phyloP scores from a whole-genome alignment of 1,140 invertebrate species.

The Brachionus rubens region DNA sequence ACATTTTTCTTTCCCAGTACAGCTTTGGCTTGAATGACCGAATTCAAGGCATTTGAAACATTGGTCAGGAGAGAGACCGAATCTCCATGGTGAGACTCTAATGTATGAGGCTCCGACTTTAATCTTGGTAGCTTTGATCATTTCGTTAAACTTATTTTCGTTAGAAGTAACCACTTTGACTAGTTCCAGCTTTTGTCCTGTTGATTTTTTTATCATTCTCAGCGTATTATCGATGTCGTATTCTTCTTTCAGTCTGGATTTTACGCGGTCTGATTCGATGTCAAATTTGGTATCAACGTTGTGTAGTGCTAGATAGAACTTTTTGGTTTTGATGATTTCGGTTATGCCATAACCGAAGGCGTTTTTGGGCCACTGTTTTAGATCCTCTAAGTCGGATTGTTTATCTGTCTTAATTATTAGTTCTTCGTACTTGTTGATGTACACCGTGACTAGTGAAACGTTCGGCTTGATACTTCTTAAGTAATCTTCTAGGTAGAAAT shows the following conservation, averaged over 20 bases:
- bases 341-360: not conserved
- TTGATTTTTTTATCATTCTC: conserved; percentile 6
- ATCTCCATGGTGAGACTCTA: conserved; percentile 22
- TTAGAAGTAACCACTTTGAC: conserved; percentile 18
- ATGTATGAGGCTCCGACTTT: not conserved
- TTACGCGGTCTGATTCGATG: conserved; percentile 15
- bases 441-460: not conserved
- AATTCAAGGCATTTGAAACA: conserved; percentile 23
- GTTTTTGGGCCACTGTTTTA: not conserved
- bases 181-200: conserved; percentile 18
- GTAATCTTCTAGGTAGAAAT: not conserved
- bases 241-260: not conserved
- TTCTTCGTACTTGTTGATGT: not conserved
- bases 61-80: conserved; percentile 2
- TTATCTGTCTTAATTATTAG: not conserved
- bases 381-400: not conserved
- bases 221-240: not conserved
- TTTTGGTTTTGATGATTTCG: not conserved
- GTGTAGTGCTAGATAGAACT: not conserved
- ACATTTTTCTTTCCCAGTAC: conserved; percentile 8
- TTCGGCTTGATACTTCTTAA: not conserved
- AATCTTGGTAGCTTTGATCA: conserved; percentile 1
- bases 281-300: not conserved
- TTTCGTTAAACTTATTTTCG: conserved; percentile 19
- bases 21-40: conserved; percentile 2